Evolutionary conservation across 2,888 invertebrate species (phyloP), one percentile per base, ranked within the genome.

Genomic region (Drosophila phalerata): DNA sequence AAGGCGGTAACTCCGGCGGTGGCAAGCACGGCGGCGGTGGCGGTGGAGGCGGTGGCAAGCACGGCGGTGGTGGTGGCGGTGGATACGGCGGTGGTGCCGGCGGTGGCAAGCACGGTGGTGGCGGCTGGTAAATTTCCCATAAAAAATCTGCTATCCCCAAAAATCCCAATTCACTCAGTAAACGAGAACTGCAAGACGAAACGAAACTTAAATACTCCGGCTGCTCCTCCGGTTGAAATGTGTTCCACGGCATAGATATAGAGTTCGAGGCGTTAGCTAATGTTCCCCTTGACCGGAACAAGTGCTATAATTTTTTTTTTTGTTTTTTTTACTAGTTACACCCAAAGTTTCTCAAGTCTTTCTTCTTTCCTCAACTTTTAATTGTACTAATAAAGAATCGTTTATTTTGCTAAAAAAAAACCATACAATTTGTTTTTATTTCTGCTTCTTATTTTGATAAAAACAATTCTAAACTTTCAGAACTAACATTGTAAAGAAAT

Each of bases 71-170:
- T n/a, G 70, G 71, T 17, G 69, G 72, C 11, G 72, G 67, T 32
- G 77, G 81, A 48, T 64, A 77, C 11, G 79, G 43, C 17, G 70
- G 60, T 15, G 79, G 79, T 2, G 70, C 83, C 5, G 76, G 76
- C 34, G 78, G 72, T 48, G 80, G 74, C 69, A 79, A 69, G 17
- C 66, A 77, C n/a, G 79, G 43, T 15, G 67, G 67, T 15, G 79
- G 84, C 3, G 73, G 81, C 43, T 81, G 81, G 86, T 83, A 82
- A 73, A 52, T 5, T 8, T 25, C 25, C 19, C 57, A 37, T n/a
- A 2, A 28, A 28, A 17, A 30, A 11, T 22, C 28, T 28, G 19
- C 15, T 25, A 17, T 40, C 17, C 38, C 30, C 19, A 3, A 4
- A 22, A 32, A 34, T 17, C 30, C 17, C 17, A 9, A 11, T 56